These are phyloP conservation scores for Arctia plantaginis DNA, from an alignment of 2,888 invertebrate genomes.

Conservation along the genomic window DNA sequence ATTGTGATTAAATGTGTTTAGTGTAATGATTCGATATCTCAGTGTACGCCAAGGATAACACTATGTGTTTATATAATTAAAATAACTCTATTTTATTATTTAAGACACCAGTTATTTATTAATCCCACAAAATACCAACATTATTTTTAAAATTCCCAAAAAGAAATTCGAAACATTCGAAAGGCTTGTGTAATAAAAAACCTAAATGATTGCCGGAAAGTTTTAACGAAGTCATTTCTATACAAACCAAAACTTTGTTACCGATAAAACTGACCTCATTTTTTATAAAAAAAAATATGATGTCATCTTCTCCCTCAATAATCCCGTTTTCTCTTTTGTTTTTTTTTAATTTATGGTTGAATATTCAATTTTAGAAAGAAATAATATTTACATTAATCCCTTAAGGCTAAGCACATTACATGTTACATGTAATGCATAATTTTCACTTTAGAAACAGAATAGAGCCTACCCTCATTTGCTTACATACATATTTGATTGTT, in stretches of 20 bases:
- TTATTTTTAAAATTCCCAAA: background rate
- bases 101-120: background rate
- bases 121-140: background rate
- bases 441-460: slow-evolving; percentile 18
- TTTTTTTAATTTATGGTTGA: background rate
- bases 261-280: slow-evolving; percentile 25
- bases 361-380: background rate
- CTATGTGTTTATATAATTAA: background rate
- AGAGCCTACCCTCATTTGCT: slow-evolving; percentile 6
- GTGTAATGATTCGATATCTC: no score
- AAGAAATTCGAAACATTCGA: slow-evolving; percentile 38
- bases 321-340: background rate
- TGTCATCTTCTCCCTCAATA: background rate
- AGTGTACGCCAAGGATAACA: no score
- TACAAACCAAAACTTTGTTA: slow-evolving; percentile 38
- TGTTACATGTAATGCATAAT: background rate
- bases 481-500: slow-evolving; percentile 33
- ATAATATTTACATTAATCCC: background rate
- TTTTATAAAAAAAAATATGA: slow-evolving; percentile 19
- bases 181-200: slow-evolving; percentile 46
- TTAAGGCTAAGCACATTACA: background rate
- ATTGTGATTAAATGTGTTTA: no score
- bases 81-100: background rate
- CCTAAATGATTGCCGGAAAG: slow-evolving; percentile 53
- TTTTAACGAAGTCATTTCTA: slow-evolving; percentile 72